Percentiles rank a stretch among this genome's conserved stretches.
phyloP scores from a whole-genome alignment of 2,797 vertebrate species.

The Psittacula derbiana region DNA sequence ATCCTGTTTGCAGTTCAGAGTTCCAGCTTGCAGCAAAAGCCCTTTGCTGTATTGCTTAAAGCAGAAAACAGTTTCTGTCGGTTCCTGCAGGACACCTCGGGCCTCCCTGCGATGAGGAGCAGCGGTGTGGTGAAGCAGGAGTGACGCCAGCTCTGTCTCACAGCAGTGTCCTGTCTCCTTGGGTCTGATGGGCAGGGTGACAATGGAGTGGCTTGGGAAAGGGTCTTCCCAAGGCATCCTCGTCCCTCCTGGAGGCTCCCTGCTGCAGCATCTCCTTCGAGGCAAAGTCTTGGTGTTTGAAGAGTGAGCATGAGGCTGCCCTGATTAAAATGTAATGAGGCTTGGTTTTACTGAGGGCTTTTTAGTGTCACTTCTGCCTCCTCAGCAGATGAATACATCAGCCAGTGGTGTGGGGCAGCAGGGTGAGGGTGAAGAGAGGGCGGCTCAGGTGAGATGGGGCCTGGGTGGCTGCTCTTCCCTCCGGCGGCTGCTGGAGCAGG shows the following conservation, averaged over 20 bases:
- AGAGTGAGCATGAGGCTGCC: not conserved
- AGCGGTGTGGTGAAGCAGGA: not conserved
- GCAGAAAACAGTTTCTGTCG: not conserved
- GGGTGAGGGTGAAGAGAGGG: not conserved
- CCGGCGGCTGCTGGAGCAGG: constrained; percentile 43
- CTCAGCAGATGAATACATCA: constrained; percentile 1
- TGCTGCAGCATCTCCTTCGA: not conserved
- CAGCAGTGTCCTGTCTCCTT: not conserved
- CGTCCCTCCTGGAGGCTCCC: not conserved
- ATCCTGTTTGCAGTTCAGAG: not conserved
- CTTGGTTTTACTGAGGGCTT: constrained; percentile 28
- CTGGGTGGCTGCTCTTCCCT: not conserved
- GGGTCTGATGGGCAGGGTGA: not conserved
- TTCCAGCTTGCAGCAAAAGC: not conserved
- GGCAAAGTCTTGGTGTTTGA: not conserved
- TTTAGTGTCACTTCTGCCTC: constrained; percentile 15
- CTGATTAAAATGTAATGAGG: constrained; percentile 58
- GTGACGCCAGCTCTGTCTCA: not conserved
- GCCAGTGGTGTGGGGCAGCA: not conserved
- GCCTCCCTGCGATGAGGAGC: not conserved
- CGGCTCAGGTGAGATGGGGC: not conserved
- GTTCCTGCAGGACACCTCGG: not conserved
- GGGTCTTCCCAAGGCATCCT: not conserved
- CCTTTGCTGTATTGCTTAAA: not conserved
- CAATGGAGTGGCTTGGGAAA: not conserved